Conservation (phyloP, 23 tunicate species). For the Styela clava region DNA sequence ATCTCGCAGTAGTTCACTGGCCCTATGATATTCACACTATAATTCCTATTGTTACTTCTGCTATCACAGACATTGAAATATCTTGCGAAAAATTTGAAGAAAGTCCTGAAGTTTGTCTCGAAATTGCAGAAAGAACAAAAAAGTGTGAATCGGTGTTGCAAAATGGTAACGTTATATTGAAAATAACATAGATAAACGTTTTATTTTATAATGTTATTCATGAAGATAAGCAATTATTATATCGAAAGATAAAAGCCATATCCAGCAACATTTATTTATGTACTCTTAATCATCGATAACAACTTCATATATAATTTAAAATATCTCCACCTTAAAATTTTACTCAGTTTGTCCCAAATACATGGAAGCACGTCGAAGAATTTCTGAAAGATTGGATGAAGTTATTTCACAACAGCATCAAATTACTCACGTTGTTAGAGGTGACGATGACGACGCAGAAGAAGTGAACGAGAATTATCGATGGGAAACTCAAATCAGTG, state of each 20-base stretch:
- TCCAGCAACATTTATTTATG: too few relatives aligned
- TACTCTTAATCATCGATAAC: too few relatives aligned
- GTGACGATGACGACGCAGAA: neutral
- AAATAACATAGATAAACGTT: neutral
- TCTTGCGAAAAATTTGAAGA: slow-evolving; percentile 1
- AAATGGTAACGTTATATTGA: neutral
- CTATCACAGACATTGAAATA: slow-evolving; percentile 4
- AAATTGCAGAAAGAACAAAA: neutral
- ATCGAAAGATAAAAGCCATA: too few relatives aligned
- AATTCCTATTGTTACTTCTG: too few relatives aligned
- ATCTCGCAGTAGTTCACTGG: too few relatives aligned
- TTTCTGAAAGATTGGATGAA: neutral
- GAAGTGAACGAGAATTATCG: neutral
- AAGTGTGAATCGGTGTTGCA: slow-evolving; percentile 6
- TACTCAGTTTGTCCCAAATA: slow-evolving; percentile 14
- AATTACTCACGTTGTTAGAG: neutral
- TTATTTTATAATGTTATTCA: neutral
- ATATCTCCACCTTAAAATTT: too few relatives aligned
- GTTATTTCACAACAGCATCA: neutral
- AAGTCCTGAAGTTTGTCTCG: slow-evolving; percentile 9
- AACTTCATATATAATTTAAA: too few relatives aligned
- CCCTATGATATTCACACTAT: too few relatives aligned
- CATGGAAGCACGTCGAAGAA: neutral
- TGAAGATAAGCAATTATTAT: too few relatives aligned
- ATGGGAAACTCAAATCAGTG: neutral